Base-by-base conservation (phyloP, 2,113 vertebrate species). In the Brachirus orientalis region DNA sequence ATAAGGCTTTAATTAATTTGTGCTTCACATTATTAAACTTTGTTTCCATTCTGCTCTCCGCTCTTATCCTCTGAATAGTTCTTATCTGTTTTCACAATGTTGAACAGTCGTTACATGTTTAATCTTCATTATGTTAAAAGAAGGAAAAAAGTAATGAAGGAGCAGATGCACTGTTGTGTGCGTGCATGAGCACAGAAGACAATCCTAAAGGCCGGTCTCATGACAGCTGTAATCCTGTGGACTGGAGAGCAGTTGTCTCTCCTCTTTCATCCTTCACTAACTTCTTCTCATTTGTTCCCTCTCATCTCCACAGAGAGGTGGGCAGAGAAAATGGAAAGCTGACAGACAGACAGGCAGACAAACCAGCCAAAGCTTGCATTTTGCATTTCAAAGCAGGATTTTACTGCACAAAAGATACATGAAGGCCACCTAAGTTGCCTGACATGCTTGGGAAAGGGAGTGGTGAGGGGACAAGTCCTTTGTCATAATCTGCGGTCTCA, bases 221-320 rank as follows among this genome's bases (percentile, higher is more conserved):
- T 19, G 46, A 20, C 17, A 13, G 47, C 47, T 22, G 10, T 37
- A 18, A 37, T 18, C 10, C n/a, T 37, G 35, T 18, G 52, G 35
- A 54, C 33, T 54, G 18, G 10, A 37, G 35, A 54, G 33, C 52
- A 18, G n/a, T 18, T 37, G 35, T 17, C 16, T 54, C n/a, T 37
- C 10, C 35, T 55, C 10, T 55, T 55, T 55, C n/a, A 38, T 55
- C 53, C 10, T 10, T 37, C 35, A 38, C 53, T 38, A 38, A 54
- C 33, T 36, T 54, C 51, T 1, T 50, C n/a, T 55, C n/a, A 55
- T 18, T 37, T 55, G 40, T 43, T 43, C n/a, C 52, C 35, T 18
- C n/a, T 18, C 28, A 12, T 38, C 35, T 18, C 35, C 33, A 18
- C 52, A 54, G 33, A 37, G 52, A 54, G 51, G 28, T 36, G 33